Conservation (phyloP, 2,797 vertebrate species). For the Cercopithecus mitis region DNA sequence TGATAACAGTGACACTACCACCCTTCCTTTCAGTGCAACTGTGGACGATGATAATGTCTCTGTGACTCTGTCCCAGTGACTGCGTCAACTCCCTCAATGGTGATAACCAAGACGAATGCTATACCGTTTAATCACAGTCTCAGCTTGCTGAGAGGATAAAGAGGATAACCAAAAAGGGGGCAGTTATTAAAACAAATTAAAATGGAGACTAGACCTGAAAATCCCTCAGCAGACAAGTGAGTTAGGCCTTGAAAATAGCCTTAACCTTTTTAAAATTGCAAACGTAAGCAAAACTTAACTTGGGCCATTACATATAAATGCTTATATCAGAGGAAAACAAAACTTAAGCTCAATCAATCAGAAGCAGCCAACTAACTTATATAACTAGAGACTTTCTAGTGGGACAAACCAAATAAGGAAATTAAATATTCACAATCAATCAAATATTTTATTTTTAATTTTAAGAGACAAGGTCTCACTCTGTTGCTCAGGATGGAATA, state of each 20-base stretch:
- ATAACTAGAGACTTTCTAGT: not conserved
- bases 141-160: not conserved
- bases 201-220: not conserved
- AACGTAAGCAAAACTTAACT: not conserved
- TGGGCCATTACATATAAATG: not conserved
- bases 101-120: not conserved
- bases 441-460: not conserved
- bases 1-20: not conserved
- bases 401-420: not conserved
- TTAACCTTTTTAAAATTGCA: not conserved
- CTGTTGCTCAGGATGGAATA: not conserved
- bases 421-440: too few relatives aligned
- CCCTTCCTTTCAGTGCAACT: not conserved
- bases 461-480: not conserved
- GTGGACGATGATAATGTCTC: not conserved
- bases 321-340: not conserved
- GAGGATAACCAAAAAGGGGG: not conserved
- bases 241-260: not conserved
- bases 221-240: not conserved
- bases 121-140: not conserved
- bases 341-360: not conserved
- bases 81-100: not conserved
- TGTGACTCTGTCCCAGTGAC: not conserved
- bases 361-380: not conserved
- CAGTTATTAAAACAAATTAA: not conserved